phyloP scores from a whole-genome alignment of 2,113 vertebrate genomes.

The Sinocyclocheilus grahami region DNA sequence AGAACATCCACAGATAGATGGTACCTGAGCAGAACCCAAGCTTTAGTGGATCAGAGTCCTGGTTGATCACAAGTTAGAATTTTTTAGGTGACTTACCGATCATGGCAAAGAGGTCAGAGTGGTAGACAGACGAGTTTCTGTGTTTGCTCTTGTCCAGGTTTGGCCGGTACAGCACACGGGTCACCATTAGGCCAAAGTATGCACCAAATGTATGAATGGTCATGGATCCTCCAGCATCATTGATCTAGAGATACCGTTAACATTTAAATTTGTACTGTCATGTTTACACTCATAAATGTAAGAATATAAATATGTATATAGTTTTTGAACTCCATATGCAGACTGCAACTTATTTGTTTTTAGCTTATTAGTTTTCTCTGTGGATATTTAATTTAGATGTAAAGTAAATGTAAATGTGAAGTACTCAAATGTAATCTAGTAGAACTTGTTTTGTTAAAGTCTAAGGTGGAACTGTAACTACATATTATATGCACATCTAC shows the following conservation, averaged over 20 bases:
- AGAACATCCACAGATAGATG: slow-evolving; percentile 94
- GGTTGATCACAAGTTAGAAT: not conserved
- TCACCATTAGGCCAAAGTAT: slow-evolving; percentile 87
- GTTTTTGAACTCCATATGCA: not conserved
- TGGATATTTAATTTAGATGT: not conserved
- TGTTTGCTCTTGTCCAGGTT: slow-evolving; percentile 74
- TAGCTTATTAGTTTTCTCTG: not conserved
- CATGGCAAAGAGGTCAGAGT: slow-evolving; percentile 85
- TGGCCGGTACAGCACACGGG: slow-evolving; percentile 81
- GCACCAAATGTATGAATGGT: slow-evolving; percentile 92
- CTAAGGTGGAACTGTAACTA: not conserved
- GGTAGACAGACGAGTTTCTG: slow-evolving; percentile 74
- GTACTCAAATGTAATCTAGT: not conserved
- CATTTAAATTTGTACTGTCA: not conserved
- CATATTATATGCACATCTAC: not conserved
- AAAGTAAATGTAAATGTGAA: not conserved
- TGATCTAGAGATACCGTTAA: slow-evolving; percentile 74
- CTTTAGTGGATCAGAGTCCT: not conserved
- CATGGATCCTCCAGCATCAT: slow-evolving; percentile 88
- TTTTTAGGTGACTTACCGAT: slow-evolving; percentile 76
- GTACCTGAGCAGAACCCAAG: slow-evolving; percentile 75
- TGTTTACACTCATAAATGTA: not conserved
- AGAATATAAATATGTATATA: not conserved
- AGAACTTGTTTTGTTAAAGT: not conserved
- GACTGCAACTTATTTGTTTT: not conserved